A percentile compares a stretch with the other conserved stretches of the same genome.
phyloP scores from a whole-genome alignment of 2,113 vertebrate species.

The Chelonoidis abingdonii region DNA sequence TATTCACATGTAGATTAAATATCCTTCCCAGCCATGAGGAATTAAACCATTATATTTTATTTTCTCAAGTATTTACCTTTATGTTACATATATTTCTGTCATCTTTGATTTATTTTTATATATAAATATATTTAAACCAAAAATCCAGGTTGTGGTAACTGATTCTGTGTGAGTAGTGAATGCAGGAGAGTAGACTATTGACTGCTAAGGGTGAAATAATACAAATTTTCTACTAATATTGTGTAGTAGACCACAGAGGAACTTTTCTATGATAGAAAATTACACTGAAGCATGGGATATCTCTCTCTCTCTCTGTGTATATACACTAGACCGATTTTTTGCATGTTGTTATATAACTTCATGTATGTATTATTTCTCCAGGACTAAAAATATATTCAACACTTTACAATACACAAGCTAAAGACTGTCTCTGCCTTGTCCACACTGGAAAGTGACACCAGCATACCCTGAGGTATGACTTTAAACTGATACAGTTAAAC shows the following conservation, averaged over 20 bases:
- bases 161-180: not conserved
- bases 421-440: not conserved
- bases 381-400: not conserved
- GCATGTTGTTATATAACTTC: not conserved
- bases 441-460: not conserved
- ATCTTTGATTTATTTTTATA: not conserved
- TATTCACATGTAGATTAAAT: not conserved
- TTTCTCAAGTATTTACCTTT: not conserved
- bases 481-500: not conserved
- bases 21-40: not conserved
- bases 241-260: not conserved
- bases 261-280: conserved; percentile 2
- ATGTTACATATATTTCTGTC: not conserved
- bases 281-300: not conserved
- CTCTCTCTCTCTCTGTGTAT: not conserved
- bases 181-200: not conserved
- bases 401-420: not conserved
- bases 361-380: not conserved
- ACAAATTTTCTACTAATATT: not conserved
- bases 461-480: not conserved
- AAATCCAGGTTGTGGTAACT: not conserved
- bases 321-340: not conserved
- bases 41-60: not conserved
- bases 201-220: not conserved
- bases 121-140: not conserved